Evolutionary conservation across 2,888 invertebrate genomes (phyloP).

Genomic region (Acanthococcus lagerstroemiae): DNA sequence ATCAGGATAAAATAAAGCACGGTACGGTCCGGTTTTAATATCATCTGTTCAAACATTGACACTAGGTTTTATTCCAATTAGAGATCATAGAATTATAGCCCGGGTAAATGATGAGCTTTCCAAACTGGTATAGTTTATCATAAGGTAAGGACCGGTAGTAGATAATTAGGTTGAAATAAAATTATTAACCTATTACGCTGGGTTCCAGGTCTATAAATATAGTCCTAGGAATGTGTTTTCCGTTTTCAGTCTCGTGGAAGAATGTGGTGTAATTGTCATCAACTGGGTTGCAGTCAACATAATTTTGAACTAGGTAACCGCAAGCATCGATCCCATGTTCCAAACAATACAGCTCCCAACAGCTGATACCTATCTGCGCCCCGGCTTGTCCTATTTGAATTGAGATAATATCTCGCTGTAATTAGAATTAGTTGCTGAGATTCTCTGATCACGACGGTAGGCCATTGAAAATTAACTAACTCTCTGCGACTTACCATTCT

Average conservation of each 20-base stretch:
- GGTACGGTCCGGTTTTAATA: constrained; percentile 15
- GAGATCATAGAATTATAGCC: no score
- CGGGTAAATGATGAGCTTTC: no score
- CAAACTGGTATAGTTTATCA: no score
- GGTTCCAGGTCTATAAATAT: constrained; percentile 21
- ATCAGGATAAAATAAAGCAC: constrained; percentile 12
- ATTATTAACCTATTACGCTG: constrained; percentile 21
- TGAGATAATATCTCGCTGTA: constrained; percentile 24
- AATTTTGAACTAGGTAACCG: constrained; percentile 8
- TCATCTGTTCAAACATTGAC: no score
- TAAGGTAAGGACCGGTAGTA: no score
- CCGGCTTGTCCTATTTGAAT: constrained; percentile 21
- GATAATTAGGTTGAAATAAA: no score
- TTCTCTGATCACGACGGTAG: no score
- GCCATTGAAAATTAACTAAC: no score
- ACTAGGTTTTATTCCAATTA: no score
- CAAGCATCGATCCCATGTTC: constrained; percentile 18
- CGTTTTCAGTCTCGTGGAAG: constrained; percentile 22
- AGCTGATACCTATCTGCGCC: constrained; percentile 19
- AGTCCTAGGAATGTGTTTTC: constrained; percentile 20
- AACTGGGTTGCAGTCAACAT: constrained; percentile 5
- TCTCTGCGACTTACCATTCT: no score
- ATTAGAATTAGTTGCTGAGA: no score
- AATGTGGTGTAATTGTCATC: constrained; percentile 25
- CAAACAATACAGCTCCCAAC: constrained; percentile 23